Evolutionary conservation across 2,888 invertebrate species (phyloP), one percentile per base, ranked within the genome.

Genomic region (Eumacrocentrus americanus): DNA sequence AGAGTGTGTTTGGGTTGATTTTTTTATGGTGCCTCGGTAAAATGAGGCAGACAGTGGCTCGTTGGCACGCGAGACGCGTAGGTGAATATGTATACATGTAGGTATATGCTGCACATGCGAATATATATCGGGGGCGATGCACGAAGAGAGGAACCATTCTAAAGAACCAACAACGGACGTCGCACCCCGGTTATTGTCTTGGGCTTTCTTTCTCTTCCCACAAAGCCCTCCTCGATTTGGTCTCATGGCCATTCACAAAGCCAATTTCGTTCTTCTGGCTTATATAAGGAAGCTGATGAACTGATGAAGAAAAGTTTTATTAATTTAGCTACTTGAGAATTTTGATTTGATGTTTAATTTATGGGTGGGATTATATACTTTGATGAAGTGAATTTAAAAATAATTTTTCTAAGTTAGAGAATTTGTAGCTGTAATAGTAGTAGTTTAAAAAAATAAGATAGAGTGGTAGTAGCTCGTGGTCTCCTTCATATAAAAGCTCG

Each of bases 161-260:
- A 29, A 29, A 29, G 50, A 35, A 29, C 34, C 46, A 25, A 11
- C 50, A 50, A 50, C 50, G 50, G 50, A 50, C 29, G 50, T 50
- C 50, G 25, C 50, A 50, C 50, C 50, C 50, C 35, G 50, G 50
- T 50, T 50, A 50, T 50, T 50, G 50, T 50, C 34, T 50, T 35
- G 25, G 9, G 23, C 9, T 47, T 47, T 23, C 47, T 34, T 34
- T 16, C 7, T 29, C 34, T 50, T 50, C 11, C 9, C 29, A 47
- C 29, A 25, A 29, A 34, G 50, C 50, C 50, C 14, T 12, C 18
- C 18, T 42, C 18, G 16, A 50, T 50, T 50, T 34, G 16, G 12
- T 11, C 34, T 50, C 34, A 50, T 18, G 23, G 46, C 25, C 46
- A 47, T 12, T 23, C 12, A 23, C 12, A 9, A 37, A 37, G 23